Conservation (phyloP, 1,140 invertebrate species). For the Spodoptera litura region DNA sequence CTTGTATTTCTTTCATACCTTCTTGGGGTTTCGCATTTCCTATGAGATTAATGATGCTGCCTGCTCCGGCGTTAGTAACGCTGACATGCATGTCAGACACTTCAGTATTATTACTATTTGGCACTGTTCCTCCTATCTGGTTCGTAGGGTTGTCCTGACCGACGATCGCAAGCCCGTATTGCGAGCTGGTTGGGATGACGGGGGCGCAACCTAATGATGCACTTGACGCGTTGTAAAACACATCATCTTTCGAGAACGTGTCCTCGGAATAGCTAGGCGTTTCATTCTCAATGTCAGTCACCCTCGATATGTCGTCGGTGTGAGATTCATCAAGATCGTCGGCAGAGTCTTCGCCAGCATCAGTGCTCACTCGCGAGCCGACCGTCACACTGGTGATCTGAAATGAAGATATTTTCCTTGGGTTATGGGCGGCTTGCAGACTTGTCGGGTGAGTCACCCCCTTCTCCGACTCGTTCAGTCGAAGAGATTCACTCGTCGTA, state of each 20-base stretch:
- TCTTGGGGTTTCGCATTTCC: slow-evolving; percentile 87
- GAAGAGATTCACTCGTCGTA: slow-evolving; percentile 92
- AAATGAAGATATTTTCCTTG: slow-evolving; percentile 95
- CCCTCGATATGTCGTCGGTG: slow-evolving; percentile 93
- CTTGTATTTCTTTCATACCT: slow-evolving; percentile 90
- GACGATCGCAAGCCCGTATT: slow-evolving; percentile 93
- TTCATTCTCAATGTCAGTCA: slow-evolving; percentile 94
- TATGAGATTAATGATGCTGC: slow-evolving; percentile 89
- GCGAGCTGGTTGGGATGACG: slow-evolving; percentile 93
- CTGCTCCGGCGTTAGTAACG: slow-evolving; percentile 88
- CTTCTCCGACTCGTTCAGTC: slow-evolving; percentile 88
- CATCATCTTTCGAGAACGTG: slow-evolving; percentile 93
- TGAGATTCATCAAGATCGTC: slow-evolving; percentile 97
- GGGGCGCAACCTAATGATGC: slow-evolving; percentile 91
- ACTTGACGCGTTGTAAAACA: slow-evolving; percentile 92
- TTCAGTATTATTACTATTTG: slow-evolving; percentile 84
- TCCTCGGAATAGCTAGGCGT: slow-evolving; percentile 95
- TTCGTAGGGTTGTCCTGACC: slow-evolving; percentile 84
- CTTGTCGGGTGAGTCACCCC: slow-evolving; percentile 85
- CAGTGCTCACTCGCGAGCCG: slow-evolving; percentile 92
- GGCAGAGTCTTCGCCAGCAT: slow-evolving; percentile 96
- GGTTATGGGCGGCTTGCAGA: slow-evolving; percentile 85
- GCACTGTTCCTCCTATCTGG: slow-evolving; percentile 81
- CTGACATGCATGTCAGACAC: slow-evolving; percentile 88
- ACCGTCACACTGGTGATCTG: slow-evolving; percentile 96